A percentile compares a stretch with the other conserved stretches of the same genome.
phyloP scores from a whole-genome alignment of 2,888 invertebrate genomes.

The Noctua comes region DNA sequence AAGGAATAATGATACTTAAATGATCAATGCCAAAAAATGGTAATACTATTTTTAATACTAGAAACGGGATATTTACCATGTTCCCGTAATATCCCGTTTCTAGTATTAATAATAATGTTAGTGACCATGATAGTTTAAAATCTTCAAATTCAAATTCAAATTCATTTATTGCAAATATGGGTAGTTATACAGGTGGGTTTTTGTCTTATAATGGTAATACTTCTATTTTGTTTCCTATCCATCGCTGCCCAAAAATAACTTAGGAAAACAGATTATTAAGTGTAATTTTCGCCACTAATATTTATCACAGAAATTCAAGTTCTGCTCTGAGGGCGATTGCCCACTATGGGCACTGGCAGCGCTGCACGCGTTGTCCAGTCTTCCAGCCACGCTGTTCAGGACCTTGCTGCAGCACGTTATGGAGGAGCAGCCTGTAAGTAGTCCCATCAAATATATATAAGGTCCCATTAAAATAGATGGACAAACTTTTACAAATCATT shows the following conservation, averaged over 20 bases:
- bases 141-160: too few relatives aligned
- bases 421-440: conserved; percentile 81
- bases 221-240: neutral
- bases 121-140: too few relatives aligned
- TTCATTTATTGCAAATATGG: too few relatives aligned
- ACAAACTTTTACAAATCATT: too few relatives aligned
- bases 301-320: conserved; percentile 83
- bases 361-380: conserved; percentile 81
- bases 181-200: too few relatives aligned
- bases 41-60: too few relatives aligned
- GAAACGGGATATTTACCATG: too few relatives aligned
- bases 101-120: too few relatives aligned
- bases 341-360: conserved; percentile 86
- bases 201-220: neutral
- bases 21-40: too few relatives aligned
- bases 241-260: neutral
- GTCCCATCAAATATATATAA: neutral
- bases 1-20: too few relatives aligned
- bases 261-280: neutral
- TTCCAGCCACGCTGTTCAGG: conserved; percentile 82
- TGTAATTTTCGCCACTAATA: neutral
- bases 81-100: too few relatives aligned
- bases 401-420: conserved; percentile 77
- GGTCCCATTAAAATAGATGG: too few relatives aligned
- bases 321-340: conserved; percentile 86